Evolutionary conservation across 2,113 vertebrate species (phyloP).

Genomic region (Porphyrio hochstetteri): DNA sequence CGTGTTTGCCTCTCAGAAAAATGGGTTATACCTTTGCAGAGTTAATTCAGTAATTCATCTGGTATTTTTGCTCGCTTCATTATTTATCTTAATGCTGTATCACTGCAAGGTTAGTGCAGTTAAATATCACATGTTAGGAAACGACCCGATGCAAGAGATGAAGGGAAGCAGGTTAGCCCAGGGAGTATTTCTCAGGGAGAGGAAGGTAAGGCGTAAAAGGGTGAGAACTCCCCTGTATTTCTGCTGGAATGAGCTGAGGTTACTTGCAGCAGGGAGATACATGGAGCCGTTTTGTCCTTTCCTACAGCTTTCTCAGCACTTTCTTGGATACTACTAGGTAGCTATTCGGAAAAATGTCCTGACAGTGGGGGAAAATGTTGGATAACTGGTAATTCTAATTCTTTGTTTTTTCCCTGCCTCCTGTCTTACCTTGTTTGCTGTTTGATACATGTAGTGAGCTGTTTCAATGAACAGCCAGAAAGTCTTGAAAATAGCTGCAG

Average conservation of each 20-base stretch:
- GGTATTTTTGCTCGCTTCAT: neutral
- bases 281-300: neutral
- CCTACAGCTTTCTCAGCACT: neutral
- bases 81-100: neutral
- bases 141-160: neutral
- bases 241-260: neutral
- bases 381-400: neutral
- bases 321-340: neutral
- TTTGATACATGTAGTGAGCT: neutral
- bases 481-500: neutral
- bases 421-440: neutral
- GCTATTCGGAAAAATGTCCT: neutral
- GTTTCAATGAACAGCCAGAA: neutral
- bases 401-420: neutral
- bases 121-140: neutral
- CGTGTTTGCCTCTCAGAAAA: slow-evolving; percentile 15
- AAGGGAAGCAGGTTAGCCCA: neutral
- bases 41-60: neutral
- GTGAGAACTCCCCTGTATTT: neutral
- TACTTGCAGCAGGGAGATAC: neutral
- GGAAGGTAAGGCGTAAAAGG: neutral
- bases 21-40: neutral
- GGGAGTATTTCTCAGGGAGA: neutral
- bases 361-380: neutral
- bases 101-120: neutral